Conservation (phyloP, 2,113 vertebrate species). For the Danionella cerebrum region DNA sequence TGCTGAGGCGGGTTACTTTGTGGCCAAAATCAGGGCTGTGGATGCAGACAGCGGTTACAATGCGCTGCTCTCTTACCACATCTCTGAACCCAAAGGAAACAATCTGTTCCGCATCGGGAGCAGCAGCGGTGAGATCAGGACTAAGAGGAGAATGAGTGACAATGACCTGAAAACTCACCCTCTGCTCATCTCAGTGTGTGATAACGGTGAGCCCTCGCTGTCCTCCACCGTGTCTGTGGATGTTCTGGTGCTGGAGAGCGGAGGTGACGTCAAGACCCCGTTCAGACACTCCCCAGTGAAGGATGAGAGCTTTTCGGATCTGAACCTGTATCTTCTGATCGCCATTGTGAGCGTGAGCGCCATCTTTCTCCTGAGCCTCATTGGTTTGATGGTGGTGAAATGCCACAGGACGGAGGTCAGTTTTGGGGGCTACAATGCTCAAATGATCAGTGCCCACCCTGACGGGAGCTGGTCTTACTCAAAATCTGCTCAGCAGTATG, state of each 20-base stretch:
- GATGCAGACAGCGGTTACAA: conserved; percentile 57
- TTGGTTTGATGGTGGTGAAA: conserved; percentile 54
- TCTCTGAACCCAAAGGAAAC: conserved; percentile 51
- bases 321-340: conserved; percentile 56
- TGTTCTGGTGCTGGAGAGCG: conserved; percentile 54
- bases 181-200: conserved; percentile 53
- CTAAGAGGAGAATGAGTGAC: conserved; percentile 56
- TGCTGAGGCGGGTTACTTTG: conserved; percentile 52
- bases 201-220: conserved; percentile 57
- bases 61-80: conserved; percentile 53
- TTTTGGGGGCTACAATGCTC: conserved; percentile 52
- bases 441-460: conserved; percentile 58
- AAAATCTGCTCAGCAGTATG: conserved; percentile 59
- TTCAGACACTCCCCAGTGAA: conserved; percentile 46
- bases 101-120: conserved; percentile 54
- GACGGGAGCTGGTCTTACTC: conserved; percentile 62
- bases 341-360: conserved; percentile 53
- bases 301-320: conserved; percentile 52
- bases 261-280: conserved; percentile 45
- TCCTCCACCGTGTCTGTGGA: conserved; percentile 58
- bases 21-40: conserved; percentile 55
- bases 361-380: conserved; percentile 56
- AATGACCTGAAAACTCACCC: conserved; percentile 55
- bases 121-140: conserved; percentile 57
- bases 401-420: conserved; percentile 47